Base-by-base conservation (phyloP, 1,140 invertebrate species). In the Cyclina sinensis region DNA sequence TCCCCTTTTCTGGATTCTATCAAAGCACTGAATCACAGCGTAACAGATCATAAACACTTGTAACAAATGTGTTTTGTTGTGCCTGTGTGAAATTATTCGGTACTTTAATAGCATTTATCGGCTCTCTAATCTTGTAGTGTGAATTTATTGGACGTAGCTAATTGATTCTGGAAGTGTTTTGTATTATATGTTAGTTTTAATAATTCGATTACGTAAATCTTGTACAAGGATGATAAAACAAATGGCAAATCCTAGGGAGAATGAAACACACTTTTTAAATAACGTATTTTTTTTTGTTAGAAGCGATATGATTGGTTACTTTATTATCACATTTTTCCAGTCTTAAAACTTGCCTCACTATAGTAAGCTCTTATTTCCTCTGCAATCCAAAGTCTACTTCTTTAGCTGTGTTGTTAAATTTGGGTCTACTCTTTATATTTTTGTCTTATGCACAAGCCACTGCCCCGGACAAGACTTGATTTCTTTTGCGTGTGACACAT, bases 81-180 rank as follows among this genome's bases (percentile, higher is more conserved):
- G 12, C 18, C 51, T 14, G 51, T 18, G 51, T 54, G 51, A 54
- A 54, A 54, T 54, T 14, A n/a, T 7, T 54, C 14, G 51, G 51
- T 18, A 18, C 12, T 37, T 32, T 70, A 37, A 70, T 70, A 39
- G 39, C 65, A 39, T 37, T 18, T 37, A 39, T 21, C 35, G 30
- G 4, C 12, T 37, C 65, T 37, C 21, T 70, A 70, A 70, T 70
- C 35, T 35, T 18, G 16, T 70, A 24, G 62, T 65, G 62, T 65
- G 62, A 30, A 65, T 65, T 65, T 65, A 65, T 24, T 65, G 30
- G 24, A 30, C 30, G 30, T 30, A 27, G 30, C 62, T 70, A 70
- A 70, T 70, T 70, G 65, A 70, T 70, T 70, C 39, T 39, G 39
- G 65, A 70, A 4, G 65, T 37, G 35, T 35, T 65, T 65, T 65